A percentile compares a stretch with the other conserved stretches of the same genome.
phyloP scores from a whole-genome alignment of 1,140 invertebrate species.

The Habropoda laboriosa region DNA sequence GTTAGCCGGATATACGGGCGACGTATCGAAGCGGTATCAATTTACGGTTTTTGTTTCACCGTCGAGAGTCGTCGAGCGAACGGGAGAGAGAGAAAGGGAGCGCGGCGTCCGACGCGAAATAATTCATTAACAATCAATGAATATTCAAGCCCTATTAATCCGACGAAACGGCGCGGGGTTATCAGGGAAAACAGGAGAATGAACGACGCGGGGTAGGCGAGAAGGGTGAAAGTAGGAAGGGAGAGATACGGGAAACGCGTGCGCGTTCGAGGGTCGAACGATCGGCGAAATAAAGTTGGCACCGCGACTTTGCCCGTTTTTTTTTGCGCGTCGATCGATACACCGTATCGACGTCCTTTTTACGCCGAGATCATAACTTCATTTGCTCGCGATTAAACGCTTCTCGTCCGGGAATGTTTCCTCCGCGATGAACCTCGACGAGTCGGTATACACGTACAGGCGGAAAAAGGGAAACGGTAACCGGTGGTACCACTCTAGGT shows the following conservation, averaged over 20 bases:
- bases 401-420: neutral
- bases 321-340: neutral
- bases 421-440: neutral
- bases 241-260: neutral
- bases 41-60: constrained; percentile 55
- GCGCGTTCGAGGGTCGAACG: constrained; percentile 1
- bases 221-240: neutral
- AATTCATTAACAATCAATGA: constrained; percentile 68
- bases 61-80: constrained; percentile 2
- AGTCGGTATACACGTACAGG: neutral
- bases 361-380: neutral
- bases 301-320: neutral
- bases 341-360: neutral
- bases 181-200: neutral
- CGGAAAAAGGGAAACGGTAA: neutral
- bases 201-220: no score
- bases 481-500: neutral
- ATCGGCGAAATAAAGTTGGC: constrained; percentile 7
- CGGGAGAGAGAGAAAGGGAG: no score
- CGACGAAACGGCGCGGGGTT: neutral
- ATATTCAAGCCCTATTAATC: constrained; percentile 59
- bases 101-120: constrained; percentile 36
- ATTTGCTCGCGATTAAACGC: neutral
- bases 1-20: constrained; percentile 8
- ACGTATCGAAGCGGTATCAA: constrained; percentile 35